Evolutionary conservation across 2,797 vertebrate genomes (phyloP).

Genomic region (Salmo trutta): DNA sequence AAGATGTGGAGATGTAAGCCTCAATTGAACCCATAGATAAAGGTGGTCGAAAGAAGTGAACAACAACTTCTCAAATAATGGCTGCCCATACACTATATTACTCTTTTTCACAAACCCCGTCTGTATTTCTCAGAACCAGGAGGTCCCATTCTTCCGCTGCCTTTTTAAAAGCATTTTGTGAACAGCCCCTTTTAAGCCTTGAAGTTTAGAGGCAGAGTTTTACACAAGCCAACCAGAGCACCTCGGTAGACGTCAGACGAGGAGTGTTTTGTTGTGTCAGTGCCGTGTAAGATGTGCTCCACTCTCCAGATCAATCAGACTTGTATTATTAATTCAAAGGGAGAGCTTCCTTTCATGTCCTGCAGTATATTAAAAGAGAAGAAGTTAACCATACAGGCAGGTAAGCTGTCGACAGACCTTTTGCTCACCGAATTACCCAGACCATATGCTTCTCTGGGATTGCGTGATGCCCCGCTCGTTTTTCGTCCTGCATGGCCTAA

Average conservation of each 20-base stretch:
- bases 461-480: slow-evolving; percentile 6
- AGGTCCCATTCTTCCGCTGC: background rate
- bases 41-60: slow-evolving; percentile 40
- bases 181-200: background rate
- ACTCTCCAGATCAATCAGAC: slow-evolving; percentile 33
- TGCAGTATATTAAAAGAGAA: slow-evolving; percentile 11
- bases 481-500: slow-evolving; percentile 36
- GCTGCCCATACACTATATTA: background rate
- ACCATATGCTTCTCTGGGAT: background rate
- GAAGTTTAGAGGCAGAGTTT: background rate
- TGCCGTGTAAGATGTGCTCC: slow-evolving; percentile 20
- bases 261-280: background rate
- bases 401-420: slow-evolving; percentile 22
- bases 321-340: slow-evolving; percentile 34
- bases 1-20: slow-evolving; percentile 21
- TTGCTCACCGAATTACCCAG: slow-evolving; percentile 21
- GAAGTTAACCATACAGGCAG: slow-evolving; percentile 19
- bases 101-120: too few species aligned
- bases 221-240: background rate
- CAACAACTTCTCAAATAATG: slow-evolving; percentile 26
- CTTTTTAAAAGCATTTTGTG: slow-evolving; percentile 3
- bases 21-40: slow-evolving; percentile 31
- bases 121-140: too few species aligned
- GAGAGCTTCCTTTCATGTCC: slow-evolving; percentile 17
- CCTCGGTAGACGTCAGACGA: background rate